A percentile compares a stretch with the other conserved stretches of the same genome.
phyloP scores from a whole-genome alignment of 2,113 vertebrate species.

The Urocitellus parryii region DNA sequence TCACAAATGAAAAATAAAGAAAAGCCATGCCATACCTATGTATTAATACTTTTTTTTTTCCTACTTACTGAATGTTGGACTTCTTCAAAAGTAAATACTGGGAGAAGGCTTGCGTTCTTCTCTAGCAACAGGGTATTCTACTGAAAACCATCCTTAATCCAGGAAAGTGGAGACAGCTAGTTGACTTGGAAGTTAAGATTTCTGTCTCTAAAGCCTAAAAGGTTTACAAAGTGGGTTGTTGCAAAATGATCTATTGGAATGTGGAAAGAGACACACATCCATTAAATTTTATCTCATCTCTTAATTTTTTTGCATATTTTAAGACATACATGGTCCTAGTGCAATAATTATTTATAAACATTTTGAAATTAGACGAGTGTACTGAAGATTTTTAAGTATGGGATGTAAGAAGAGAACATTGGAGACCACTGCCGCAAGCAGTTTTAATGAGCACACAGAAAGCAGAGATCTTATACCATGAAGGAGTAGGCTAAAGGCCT shows the following conservation, averaged over 20 bases:
- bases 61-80: background rate
- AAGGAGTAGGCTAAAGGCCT: background rate
- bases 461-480: background rate
- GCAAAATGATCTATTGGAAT: background rate
- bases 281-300: background rate
- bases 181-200: background rate
- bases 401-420: background rate
- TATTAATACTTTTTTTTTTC: background rate
- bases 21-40: background rate
- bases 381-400: background rate
- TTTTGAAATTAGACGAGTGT: background rate
- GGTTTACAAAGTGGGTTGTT: background rate
- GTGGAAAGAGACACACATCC: background rate
- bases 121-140: background rate
- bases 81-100: background rate
- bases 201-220: background rate
- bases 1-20: slow-evolving; percentile 53
- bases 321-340: background rate
- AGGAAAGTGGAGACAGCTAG: background rate
- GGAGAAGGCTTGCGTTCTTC: background rate
- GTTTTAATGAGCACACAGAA: background rate
- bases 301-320: background rate
- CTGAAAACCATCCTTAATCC: background rate
- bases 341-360: background rate
- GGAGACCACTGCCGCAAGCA: background rate